These are phyloP conservation scores for Drosophila borealis DNA, from an alignment of 2,888 invertebrate genomes.

Conservation along the genomic window DNA sequence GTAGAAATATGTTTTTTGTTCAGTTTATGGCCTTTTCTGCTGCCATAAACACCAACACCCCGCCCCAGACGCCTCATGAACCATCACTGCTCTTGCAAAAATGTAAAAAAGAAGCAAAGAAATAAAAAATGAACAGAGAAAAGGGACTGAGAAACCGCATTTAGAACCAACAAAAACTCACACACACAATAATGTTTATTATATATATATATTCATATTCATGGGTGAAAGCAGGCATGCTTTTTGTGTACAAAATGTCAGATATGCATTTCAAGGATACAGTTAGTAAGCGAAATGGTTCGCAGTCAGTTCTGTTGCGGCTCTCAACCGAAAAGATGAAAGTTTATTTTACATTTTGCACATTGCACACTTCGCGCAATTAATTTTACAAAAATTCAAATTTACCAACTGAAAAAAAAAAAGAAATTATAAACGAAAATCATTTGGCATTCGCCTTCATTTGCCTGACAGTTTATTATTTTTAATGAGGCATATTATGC, in stretches of 20 bases:
- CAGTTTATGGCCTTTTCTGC: slow-evolving; percentile 77
- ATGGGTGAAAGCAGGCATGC: slow-evolving; percentile 48
- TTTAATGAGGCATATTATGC: slow-evolving; percentile 76
- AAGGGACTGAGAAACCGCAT: slow-evolving; percentile 61
- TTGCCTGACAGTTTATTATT: slow-evolving; percentile 76
- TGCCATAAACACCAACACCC: slow-evolving; percentile 68
- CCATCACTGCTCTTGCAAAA: slow-evolving; percentile 53
- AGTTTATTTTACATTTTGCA: slow-evolving; percentile 61
- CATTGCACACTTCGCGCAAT: slow-evolving; percentile 65
- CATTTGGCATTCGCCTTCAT: slow-evolving; percentile 53
- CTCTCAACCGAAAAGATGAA: slow-evolving; percentile 39
- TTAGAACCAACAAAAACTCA: slow-evolving; percentile 61
- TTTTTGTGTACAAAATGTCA: slow-evolving; percentile 67
- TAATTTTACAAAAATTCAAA: slow-evolving; percentile 68
- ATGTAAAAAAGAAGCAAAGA: slow-evolving; percentile 16
- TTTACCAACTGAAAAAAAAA: slow-evolving; percentile 29
- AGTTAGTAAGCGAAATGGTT: slow-evolving; percentile 59
- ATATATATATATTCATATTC: slow-evolving; percentile 40
- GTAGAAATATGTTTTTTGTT: slow-evolving; percentile 68
- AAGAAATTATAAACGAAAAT: slow-evolving; percentile 17
- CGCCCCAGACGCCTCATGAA: slow-evolving; percentile 6
- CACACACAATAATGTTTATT: slow-evolving; percentile 52
- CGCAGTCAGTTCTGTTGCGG: slow-evolving; percentile 32
- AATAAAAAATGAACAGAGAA: slow-evolving; percentile 25
- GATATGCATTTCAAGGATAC: slow-evolving; percentile 79